phyloP scores from a whole-genome alignment of 1,140 invertebrate species.

The Hesperophylax magnus region DNA sequence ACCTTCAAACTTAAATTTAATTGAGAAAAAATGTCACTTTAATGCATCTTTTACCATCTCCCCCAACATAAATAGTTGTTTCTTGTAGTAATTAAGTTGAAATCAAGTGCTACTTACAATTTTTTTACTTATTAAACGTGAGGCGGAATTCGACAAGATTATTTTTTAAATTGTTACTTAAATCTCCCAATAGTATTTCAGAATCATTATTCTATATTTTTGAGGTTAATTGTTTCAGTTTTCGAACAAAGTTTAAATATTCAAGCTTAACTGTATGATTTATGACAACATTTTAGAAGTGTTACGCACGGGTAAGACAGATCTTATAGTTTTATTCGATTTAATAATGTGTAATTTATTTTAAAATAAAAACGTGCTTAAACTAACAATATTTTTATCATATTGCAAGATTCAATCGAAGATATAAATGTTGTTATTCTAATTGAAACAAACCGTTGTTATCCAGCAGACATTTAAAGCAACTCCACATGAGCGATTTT shows the following conservation, averaged over 20 bases:
- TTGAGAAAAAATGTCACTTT: too few species aligned
- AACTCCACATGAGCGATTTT: too few species aligned
- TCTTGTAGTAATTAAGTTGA: too few species aligned
- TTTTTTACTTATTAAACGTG: too few species aligned
- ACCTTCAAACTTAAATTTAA: too few species aligned
- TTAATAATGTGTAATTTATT: background rate
- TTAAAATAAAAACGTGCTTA: background rate
- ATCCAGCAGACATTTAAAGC: too few species aligned
- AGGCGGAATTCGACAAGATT: too few species aligned
- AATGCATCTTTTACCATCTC: too few species aligned
- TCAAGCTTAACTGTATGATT: background rate
- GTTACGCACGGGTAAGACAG: background rate
- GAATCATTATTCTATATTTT: background rate
- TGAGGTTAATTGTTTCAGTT: background rate
- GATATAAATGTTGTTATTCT: background rate
- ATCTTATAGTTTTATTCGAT: constrained; percentile 7
- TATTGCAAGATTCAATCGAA: background rate
- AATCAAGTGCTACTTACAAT: too few species aligned
- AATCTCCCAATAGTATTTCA: too few species aligned
- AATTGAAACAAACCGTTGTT: background rate
- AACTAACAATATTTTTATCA: background rate
- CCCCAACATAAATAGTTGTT: too few species aligned
- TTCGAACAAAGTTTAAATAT: background rate
- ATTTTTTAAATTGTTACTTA: too few species aligned
- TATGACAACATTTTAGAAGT: background rate